A percentile compares a stretch with the other conserved stretches of the same genome.
Evolutionary conservation across 2,888 invertebrate genomes (phyloP).

Genomic region (Pterobdella sp.): DNA sequence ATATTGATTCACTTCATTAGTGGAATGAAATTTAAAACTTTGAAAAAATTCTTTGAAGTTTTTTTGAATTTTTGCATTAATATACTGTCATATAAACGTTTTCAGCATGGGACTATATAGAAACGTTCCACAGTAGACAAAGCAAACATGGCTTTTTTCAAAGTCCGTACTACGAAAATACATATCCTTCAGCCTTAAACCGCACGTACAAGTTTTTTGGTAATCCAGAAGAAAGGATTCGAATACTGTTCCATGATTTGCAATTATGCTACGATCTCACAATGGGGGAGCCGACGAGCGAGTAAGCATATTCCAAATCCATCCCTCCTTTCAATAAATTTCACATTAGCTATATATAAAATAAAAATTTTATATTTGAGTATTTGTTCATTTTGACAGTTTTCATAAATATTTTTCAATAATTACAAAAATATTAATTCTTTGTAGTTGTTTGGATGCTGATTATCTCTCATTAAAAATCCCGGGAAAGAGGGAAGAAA

Average conservation of each 20-base stretch:
- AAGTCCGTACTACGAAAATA: neutral
- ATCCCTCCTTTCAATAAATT: no score
- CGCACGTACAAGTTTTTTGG: neutral
- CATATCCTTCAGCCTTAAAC: neutral
- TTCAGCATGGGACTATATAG: neutral
- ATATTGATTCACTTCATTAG: no score
- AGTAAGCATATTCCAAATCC: no score
- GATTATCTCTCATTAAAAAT: neutral
- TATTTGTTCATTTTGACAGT: neutral
- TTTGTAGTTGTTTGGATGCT: neutral
- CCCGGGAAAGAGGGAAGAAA: neutral
- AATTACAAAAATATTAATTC: neutral
- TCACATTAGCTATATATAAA: no score
- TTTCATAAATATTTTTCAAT: neutral
- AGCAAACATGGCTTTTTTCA: neutral
- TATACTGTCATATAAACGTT: no score
- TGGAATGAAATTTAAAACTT: no score
- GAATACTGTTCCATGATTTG: neutral
- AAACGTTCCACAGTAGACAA: neutral
- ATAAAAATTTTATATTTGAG: no score
- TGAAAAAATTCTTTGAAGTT: no score
- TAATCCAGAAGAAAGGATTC: neutral
- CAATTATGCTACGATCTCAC: neutral
- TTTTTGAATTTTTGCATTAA: no score
- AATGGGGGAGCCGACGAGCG: conserved; percentile 8